Evolutionary conservation across 2,113 vertebrate genomes (phyloP).

Genomic region (Eretmochelys imbricata): DNA sequence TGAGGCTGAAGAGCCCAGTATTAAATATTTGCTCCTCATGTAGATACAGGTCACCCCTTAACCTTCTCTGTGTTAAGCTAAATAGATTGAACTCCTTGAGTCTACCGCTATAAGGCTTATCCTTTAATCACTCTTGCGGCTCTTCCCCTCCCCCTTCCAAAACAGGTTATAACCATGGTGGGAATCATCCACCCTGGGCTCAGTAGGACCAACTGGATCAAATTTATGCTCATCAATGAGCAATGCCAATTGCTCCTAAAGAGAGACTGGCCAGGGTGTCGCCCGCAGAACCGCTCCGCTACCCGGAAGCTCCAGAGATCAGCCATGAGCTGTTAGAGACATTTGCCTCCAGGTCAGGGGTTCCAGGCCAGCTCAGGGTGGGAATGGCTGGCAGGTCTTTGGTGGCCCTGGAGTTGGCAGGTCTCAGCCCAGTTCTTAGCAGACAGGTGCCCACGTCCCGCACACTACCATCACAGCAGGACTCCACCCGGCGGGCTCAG

Average conservation of each 20-base stretch:
- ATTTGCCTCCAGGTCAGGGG: not conserved
- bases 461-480: not conserved
- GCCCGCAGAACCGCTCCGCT: not conserved
- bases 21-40: too few relatives aligned
- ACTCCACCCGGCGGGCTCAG: too few relatives aligned
- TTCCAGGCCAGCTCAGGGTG: not conserved
- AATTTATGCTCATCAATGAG: not conserved
- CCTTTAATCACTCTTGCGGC: too few relatives aligned
- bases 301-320: not conserved
- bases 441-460: not conserved
- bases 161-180: not conserved
- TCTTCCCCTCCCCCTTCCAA: not conserved
- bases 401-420: too few relatives aligned
- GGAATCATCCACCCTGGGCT: not conserved
- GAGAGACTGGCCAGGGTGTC: not conserved
- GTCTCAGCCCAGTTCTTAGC: not conserved
- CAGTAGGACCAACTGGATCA: not conserved
- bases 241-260: not conserved
- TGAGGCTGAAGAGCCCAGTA: too few relatives aligned
- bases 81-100: too few relatives aligned
- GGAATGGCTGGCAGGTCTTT: not conserved
- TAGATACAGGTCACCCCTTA: too few relatives aligned
- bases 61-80: too few relatives aligned
- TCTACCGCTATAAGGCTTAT: too few relatives aligned
- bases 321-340: not conserved